A percentile compares a stretch with the other conserved stretches of the same genome.
phyloP scores from a whole-genome alignment of 2,797 vertebrate species.

The Schizopygopsis pylzovi region DNA sequence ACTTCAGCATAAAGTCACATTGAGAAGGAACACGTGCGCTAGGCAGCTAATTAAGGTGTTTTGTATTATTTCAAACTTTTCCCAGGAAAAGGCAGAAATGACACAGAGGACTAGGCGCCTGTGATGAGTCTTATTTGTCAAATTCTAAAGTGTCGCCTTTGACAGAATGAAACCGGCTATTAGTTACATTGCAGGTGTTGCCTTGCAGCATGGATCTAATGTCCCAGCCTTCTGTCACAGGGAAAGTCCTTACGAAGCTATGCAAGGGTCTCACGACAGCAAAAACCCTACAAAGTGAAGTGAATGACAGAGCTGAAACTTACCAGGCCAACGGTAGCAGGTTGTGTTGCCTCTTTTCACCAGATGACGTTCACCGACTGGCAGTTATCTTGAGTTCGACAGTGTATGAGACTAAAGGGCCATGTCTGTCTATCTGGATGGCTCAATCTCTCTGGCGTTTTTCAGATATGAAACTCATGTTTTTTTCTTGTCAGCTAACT shows the following conservation, averaged over 20 bases:
- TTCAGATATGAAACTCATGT: slow-evolving; percentile 47
- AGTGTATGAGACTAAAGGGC: neutral
- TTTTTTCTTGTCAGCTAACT: slow-evolving; percentile 61
- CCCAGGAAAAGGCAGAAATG: slow-evolving; percentile 34
- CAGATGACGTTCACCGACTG: neutral
- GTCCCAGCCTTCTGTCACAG: slow-evolving; percentile 18
- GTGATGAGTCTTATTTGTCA: slow-evolving; percentile 50
- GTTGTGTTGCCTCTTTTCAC: neutral
- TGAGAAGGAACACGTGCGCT: neutral
- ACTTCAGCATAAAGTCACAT: slow-evolving; percentile 33
- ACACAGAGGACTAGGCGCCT: slow-evolving; percentile 1
- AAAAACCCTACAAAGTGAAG: slow-evolving; percentile 8
- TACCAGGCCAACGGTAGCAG: slow-evolving; percentile 40
- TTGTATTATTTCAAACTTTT: slow-evolving; percentile 28
- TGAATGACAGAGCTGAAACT: slow-evolving; percentile 41
- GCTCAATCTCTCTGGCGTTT: slow-evolving; percentile 43
- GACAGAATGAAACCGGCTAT: slow-evolving; percentile 50
- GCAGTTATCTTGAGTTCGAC: slow-evolving; percentile 13
- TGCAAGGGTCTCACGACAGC: neutral
- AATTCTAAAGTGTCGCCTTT: slow-evolving; percentile 7
- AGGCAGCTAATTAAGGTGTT: slow-evolving; percentile 36
- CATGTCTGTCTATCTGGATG: slow-evolving; percentile 6
- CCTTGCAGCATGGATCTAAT: neutral
- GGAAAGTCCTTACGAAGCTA: slow-evolving; percentile 26
- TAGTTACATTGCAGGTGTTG: slow-evolving; percentile 38